Percentiles rank a stretch among this genome's conserved stretches.
Conservation (phyloP, 2,888 invertebrate genomes). For the Lycaena phlaeas region DNA sequence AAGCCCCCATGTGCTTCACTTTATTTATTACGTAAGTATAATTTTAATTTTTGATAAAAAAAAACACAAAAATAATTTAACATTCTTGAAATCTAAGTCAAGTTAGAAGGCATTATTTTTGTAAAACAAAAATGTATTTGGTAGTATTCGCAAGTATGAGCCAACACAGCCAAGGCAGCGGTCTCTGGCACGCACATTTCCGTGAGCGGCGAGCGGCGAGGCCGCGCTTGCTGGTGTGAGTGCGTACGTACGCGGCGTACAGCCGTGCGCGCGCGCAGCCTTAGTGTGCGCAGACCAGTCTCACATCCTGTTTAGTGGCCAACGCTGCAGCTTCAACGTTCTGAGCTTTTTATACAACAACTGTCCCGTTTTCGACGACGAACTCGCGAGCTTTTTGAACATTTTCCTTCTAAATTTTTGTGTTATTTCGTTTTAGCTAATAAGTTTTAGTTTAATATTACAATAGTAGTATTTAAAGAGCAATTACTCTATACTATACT, state of each 20-base stretch:
- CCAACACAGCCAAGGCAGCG: constrained; percentile 26
- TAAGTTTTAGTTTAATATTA: no score
- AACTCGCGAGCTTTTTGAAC: constrained; percentile 11
- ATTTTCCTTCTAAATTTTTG: constrained; percentile 13
- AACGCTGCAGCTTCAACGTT: constrained; percentile 55
- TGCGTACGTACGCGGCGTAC: constrained; percentile 13
- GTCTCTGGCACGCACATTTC: constrained; percentile 59
- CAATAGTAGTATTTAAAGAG: no score
- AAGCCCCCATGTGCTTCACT: no score
- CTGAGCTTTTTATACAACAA: constrained; percentile 67
- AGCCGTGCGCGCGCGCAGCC: constrained; percentile 25
- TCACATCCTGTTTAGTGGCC: constrained; percentile 70
- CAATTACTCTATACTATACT: no score
- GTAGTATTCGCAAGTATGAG: constrained; percentile 25
- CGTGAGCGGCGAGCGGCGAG: constrained; percentile 60
- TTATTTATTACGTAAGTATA: no score
- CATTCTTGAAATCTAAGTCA: no score
- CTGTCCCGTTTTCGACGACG: constrained; percentile 27
- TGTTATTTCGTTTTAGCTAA: constrained; percentile 11
- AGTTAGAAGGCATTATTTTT: constrained; percentile 15
- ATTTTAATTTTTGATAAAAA: no score
- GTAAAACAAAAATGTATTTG: constrained; percentile 20
- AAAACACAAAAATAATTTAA: no score
- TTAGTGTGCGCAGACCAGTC: constrained; percentile 65
- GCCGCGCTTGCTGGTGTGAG: constrained; percentile 50